phyloP scores from a whole-genome alignment of 2,888 invertebrate genomes.

The Patella ulyssiponensis region DNA sequence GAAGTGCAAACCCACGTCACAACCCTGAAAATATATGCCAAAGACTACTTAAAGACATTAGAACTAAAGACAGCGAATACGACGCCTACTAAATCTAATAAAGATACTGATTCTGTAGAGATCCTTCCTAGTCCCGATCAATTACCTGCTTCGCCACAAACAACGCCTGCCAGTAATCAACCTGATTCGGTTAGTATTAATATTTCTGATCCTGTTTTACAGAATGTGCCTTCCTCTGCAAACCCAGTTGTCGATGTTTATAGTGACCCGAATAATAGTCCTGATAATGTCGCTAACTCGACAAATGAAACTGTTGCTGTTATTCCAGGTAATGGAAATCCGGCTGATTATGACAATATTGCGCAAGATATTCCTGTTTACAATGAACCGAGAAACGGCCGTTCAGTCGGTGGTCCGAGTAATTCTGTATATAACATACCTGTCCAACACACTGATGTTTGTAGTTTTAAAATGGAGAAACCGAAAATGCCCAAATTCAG shows the following conservation, averaged over 20 bases:
- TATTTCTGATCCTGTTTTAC: background rate
- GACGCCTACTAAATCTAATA: too few species aligned
- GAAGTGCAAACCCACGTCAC: background rate
- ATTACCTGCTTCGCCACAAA: too few species aligned
- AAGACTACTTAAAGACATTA: too few species aligned
- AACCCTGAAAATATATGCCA: too few species aligned
- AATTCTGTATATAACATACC: background rate
- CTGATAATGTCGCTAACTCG: background rate
- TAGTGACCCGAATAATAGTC: background rate
- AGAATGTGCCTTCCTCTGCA: background rate
- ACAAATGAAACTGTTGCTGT: background rate
- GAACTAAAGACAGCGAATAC: too few species aligned
- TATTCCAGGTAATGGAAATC: background rate
- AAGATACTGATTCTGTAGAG: too few species aligned
- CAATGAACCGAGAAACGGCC: too few species aligned
- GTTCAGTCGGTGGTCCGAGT: background rate
- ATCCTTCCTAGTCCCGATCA: too few species aligned
- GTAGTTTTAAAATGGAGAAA: slow-evolving; percentile 3
- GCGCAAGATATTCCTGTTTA: too few species aligned
- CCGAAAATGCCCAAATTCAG: background rate
- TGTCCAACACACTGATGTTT: background rate
- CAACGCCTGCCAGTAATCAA: background rate
- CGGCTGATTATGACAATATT: background rate
- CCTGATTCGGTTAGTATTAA: background rate
- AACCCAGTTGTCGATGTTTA: background rate